Evolutionary conservation across 2,888 invertebrate genomes (phyloP).

Genomic region (Eustalomyia histrio): DNA sequence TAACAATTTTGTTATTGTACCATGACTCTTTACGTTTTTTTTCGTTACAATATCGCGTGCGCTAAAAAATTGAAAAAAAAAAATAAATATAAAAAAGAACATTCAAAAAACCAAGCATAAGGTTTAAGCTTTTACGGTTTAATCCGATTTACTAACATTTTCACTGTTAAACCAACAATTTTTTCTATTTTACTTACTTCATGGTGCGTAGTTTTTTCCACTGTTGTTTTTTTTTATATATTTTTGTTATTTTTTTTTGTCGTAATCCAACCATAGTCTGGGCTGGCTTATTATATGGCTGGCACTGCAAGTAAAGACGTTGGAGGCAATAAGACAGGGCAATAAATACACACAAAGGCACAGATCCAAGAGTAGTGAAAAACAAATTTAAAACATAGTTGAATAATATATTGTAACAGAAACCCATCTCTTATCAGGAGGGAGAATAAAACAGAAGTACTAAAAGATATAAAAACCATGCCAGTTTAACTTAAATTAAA

Average conservation of each 20-base stretch:
- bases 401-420: conserved; percentile 44
- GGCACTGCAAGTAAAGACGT: conserved; percentile 31
- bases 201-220: conserved; percentile 32
- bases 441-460: conserved; percentile 2
- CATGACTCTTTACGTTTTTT: not conserved
- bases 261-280: conserved; percentile 56
- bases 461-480: conserved; percentile 26
- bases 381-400: not conserved
- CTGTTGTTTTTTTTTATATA: not conserved
- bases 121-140: conserved; percentile 58
- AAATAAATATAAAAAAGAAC: not conserved
- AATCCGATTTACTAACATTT: conserved; percentile 61
- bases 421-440: conserved; percentile 31
- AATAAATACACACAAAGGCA: conserved; percentile 17
- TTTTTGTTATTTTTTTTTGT: conserved; percentile 1
- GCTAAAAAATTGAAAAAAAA: not conserved
- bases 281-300: conserved; percentile 40
- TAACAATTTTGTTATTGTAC: not conserved
- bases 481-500: conserved; percentile 61
- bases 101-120: conserved; percentile 23
- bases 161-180: conserved; percentile 56
- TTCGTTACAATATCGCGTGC: not conserved
- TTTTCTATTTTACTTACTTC: conserved; percentile 37
- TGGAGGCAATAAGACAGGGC: conserved; percentile 29
- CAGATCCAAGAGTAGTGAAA: conserved; percentile 7